phyloP scores from a whole-genome alignment of 2,797 vertebrate species.

The Muscicapa comitata region DNA sequence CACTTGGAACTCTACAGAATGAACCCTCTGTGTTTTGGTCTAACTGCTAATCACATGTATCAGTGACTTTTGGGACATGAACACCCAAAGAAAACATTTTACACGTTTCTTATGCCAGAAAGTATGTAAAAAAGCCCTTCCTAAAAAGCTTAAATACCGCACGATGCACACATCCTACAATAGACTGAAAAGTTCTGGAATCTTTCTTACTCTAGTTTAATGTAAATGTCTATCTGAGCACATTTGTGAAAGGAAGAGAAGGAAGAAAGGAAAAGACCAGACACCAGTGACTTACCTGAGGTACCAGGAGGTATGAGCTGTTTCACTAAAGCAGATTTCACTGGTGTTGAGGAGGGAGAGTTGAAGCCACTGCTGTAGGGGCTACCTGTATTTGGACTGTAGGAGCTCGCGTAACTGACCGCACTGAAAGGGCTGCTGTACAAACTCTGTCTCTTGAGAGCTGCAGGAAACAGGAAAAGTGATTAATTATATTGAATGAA shows the following conservation, averaged over 20 bases:
- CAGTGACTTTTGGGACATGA: not conserved
- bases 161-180: not conserved
- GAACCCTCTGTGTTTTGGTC: not conserved
- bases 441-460: conserved; percentile 89
- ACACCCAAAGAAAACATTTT: not conserved
- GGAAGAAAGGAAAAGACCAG: not conserved
- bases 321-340: conserved; percentile 87
- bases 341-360: conserved; percentile 92
- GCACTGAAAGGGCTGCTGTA: conserved; percentile 89
- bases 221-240: not conserved
- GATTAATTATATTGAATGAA: not conserved
- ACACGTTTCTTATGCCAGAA: not conserved
- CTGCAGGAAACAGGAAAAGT: conserved; percentile 67
- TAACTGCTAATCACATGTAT: not conserved
- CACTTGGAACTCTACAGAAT: not conserved
- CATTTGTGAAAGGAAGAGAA: not conserved
- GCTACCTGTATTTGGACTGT: conserved; percentile 89
- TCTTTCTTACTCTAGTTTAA: not conserved
- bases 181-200: not conserved
- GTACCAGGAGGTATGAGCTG: conserved; percentile 90
- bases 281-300: conserved; percentile 76
- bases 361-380: conserved; percentile 96
- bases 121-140: not conserved
- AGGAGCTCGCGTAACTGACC: conserved; percentile 82
- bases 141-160: not conserved